Conservation (phyloP, 2,888 invertebrate species). For the Sarcophaga variegata region DNA sequence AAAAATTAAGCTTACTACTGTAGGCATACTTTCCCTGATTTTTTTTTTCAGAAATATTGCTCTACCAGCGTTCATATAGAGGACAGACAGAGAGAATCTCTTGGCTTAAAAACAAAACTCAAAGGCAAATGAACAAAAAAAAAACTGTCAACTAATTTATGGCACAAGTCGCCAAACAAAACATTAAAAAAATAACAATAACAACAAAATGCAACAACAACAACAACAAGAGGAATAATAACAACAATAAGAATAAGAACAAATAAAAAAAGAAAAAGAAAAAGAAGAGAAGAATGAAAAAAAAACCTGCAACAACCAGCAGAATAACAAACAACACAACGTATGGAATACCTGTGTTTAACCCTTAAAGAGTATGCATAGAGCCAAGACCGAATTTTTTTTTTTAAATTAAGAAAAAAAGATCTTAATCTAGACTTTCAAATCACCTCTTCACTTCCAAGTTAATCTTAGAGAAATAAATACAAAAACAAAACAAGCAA, state of each 20-base stretch:
- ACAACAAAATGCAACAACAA: slow-evolving; percentile 62
- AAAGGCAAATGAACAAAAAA: slow-evolving; percentile 23
- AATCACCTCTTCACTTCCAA: slow-evolving; percentile 9
- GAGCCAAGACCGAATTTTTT: not conserved
- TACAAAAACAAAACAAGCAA: not conserved
- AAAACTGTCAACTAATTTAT: slow-evolving; percentile 79
- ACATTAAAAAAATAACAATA: slow-evolving; percentile 74
- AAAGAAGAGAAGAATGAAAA: too few species aligned
- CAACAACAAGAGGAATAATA: not conserved
- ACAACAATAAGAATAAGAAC: not conserved
- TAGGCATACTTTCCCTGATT: too few species aligned
- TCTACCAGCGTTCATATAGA: too few species aligned
- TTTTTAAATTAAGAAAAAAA: slow-evolving; percentile 39
- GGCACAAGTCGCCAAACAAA: slow-evolving; percentile 80
- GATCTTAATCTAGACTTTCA: slow-evolving; percentile 50
- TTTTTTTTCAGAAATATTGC: too few species aligned
- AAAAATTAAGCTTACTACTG: too few species aligned
- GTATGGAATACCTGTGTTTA: slow-evolving; percentile 64
- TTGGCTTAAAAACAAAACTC: slow-evolving; percentile 34
- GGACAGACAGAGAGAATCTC: not conserved
- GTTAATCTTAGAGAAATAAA: slow-evolving; percentile 1
- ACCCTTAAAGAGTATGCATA: slow-evolving; percentile 62
- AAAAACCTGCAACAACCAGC: too few species aligned
- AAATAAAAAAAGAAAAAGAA: too few species aligned
- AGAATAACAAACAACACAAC: too few species aligned